phyloP scores from a whole-genome alignment of 2,888 invertebrate genomes.

The Drosophila pseudotakahashii region DNA sequence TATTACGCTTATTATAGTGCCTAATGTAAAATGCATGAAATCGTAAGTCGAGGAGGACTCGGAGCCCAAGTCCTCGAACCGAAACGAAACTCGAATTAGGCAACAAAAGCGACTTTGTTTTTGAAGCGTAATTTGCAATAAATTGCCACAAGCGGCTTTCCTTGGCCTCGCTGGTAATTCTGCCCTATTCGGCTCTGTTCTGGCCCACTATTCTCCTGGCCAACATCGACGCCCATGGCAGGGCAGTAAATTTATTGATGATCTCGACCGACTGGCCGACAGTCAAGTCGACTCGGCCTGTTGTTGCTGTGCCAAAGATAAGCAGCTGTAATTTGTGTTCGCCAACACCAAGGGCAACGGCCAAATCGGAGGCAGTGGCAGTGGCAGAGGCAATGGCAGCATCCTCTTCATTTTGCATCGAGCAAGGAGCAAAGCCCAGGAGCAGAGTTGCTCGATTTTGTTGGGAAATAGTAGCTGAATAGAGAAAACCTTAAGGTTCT shows the following conservation, averaged over 20 bases:
- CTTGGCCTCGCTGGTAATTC: conserved; percentile 14
- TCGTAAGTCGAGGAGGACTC: conserved; percentile 33
- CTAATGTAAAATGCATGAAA: conserved; percentile 62
- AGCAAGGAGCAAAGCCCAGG: background rate
- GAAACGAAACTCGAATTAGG: conserved; percentile 62
- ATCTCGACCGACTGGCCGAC: conserved; percentile 59
- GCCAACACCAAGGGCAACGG: conserved; percentile 69
- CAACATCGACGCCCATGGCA: conserved; percentile 43
- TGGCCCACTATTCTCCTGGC: conserved; percentile 62
- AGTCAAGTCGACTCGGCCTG: conserved; percentile 31
- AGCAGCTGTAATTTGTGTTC: conserved; percentile 78
- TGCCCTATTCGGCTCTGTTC: background rate
- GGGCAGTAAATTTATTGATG: conserved; percentile 74
- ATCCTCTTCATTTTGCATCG: conserved; percentile 11
- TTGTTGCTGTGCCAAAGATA: conserved; percentile 71
- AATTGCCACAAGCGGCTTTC: conserved; percentile 62
- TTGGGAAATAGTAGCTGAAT: background rate
- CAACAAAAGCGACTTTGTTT: conserved; percentile 66
- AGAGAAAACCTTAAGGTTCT: no score
- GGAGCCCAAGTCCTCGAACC: conserved; percentile 19
- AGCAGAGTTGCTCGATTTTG: background rate
- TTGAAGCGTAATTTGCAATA: conserved; percentile 78
- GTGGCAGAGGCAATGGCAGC: conserved; percentile 22
- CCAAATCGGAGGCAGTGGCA: conserved; percentile 19
- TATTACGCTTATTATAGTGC: conserved; percentile 48